Conservation (phyloP, 2,888 invertebrate genomes). For the Vesta saturnalis region DNA sequence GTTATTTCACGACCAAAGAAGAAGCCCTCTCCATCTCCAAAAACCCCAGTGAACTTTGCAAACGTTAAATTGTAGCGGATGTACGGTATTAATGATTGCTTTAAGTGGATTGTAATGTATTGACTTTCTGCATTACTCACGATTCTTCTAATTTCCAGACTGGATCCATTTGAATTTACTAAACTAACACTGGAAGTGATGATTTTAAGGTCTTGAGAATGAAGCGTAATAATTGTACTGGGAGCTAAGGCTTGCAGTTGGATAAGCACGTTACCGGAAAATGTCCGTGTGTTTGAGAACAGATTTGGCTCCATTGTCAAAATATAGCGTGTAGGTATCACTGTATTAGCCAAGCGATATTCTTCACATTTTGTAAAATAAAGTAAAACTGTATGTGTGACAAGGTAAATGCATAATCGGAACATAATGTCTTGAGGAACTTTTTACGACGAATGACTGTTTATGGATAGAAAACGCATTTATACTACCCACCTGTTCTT, state of each 20-base stretch:
- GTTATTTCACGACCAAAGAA: neutral
- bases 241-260: neutral
- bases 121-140: neutral
- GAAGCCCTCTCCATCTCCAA: conserved; percentile 16
- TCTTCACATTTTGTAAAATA: too few species aligned
- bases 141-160: conserved; percentile 1
- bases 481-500: too few species aligned
- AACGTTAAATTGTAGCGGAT: conserved; percentile 8
- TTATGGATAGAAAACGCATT: too few species aligned
- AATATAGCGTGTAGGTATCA: conserved; percentile 13
- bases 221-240: conserved; percentile 6
- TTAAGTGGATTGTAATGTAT: conserved; percentile 11
- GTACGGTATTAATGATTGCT: neutral
- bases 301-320: conserved; percentile 15
- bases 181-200: neutral
- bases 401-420: too few species aligned
- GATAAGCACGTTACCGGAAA: conserved; percentile 11
- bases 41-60: conserved; percentile 5
- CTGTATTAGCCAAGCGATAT: conserved; percentile 8
- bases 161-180: neutral
- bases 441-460: too few species aligned
- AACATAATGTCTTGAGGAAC: too few species aligned
- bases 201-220: neutral
- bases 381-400: too few species aligned
- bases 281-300: too few species aligned